These are phyloP conservation scores for Zaprionus davidi DNA, from an alignment of 1,140 invertebrate genomes.

Conservation along the genomic window DNA sequence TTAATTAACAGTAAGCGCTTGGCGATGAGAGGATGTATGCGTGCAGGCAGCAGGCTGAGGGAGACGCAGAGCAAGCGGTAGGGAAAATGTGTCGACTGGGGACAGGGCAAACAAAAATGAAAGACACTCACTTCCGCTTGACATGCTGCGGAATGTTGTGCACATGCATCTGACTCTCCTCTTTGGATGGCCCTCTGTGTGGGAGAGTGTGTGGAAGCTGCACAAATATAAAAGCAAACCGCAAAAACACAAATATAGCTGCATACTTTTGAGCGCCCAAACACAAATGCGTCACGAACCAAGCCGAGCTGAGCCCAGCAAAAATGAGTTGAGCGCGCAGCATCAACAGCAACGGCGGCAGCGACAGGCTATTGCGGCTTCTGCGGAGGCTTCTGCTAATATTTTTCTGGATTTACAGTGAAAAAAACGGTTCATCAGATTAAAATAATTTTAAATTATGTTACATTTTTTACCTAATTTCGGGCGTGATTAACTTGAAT, in stretches of 20 bases:
- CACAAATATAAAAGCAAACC: conserved; percentile 77
- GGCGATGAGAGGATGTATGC: conserved; percentile 39
- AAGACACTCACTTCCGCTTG: conserved; percentile 82
- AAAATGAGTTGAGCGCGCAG: conserved; percentile 26
- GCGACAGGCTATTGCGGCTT: conserved; percentile 17
- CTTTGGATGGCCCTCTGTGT: conserved; percentile 30
- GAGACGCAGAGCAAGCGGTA: background rate
- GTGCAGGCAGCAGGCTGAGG: background rate
- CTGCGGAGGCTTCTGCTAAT: conserved; percentile 40
- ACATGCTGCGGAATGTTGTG: conserved; percentile 73
- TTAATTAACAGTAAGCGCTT: conserved; percentile 81
- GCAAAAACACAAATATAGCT: conserved; percentile 81
- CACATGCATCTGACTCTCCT: conserved; percentile 76
- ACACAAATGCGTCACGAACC: conserved; percentile 56
- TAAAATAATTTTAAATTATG: background rate
- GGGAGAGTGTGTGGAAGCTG: conserved; percentile 42
- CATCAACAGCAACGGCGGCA: conserved; percentile 6
- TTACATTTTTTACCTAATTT: no score
- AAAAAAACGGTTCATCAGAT: background rate
- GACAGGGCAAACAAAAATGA: conserved; percentile 77
- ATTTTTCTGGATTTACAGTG: conserved; percentile 26
- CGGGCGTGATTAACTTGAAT: no score
- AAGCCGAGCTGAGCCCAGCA: conserved; percentile 33
- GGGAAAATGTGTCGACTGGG: conserved; percentile 40
- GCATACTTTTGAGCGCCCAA: conserved; percentile 74